A percentile compares a stretch with the other conserved stretches of the same genome.
These are phyloP conservation scores for Abscondita cerata DNA, from an alignment of 2,888 invertebrate species.

Conservation along the genomic window DNA sequence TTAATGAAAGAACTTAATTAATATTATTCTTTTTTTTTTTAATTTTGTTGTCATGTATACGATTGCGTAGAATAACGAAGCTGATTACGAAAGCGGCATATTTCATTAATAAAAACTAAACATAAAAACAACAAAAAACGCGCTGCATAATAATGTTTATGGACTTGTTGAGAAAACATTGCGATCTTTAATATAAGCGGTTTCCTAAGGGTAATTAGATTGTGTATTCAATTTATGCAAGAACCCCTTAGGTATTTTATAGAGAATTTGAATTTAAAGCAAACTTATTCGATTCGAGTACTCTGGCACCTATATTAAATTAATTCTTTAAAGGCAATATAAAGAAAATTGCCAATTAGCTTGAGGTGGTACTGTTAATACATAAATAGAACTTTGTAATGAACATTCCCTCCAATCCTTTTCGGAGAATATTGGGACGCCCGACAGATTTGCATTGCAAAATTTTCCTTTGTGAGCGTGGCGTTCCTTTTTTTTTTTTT, in stretches of 20 bases:
- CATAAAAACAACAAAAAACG: too few relatives aligned
- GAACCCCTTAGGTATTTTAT: slow-evolving; percentile 16
- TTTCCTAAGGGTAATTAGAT: slow-evolving; percentile 12
- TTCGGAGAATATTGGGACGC: slow-evolving; percentile 25
- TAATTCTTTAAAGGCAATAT: slow-evolving; percentile 12
- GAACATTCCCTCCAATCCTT: slow-evolving; percentile 28
- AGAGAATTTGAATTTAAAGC: slow-evolving; percentile 24
- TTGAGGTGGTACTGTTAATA: slow-evolving; percentile 25
- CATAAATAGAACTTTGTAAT: slow-evolving; percentile 37
- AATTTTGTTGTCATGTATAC: too few relatives aligned
- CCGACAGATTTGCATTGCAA: slow-evolving; percentile 33
- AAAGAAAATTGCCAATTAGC: slow-evolving; percentile 29
- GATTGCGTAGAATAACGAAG: too few relatives aligned
- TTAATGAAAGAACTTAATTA: too few relatives aligned
- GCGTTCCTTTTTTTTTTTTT: background rate
- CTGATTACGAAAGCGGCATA: too few relatives aligned
- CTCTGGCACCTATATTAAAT: slow-evolving; percentile 7
- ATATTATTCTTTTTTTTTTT: too few relatives aligned
- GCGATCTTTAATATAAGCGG: too few relatives aligned
- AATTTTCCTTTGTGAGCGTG: slow-evolving; percentile 32
- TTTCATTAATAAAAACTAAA: too few relatives aligned
- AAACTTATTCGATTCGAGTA: slow-evolving; percentile 14
- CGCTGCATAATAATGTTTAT: too few relatives aligned
- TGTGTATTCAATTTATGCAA: slow-evolving; percentile 19
- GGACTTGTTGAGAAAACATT: too few relatives aligned